Percentiles rank a stretch among this genome's conserved stretches.
phyloP scores from a whole-genome alignment of 2,888 invertebrate species.

The Apotomis turbidana region DNA sequence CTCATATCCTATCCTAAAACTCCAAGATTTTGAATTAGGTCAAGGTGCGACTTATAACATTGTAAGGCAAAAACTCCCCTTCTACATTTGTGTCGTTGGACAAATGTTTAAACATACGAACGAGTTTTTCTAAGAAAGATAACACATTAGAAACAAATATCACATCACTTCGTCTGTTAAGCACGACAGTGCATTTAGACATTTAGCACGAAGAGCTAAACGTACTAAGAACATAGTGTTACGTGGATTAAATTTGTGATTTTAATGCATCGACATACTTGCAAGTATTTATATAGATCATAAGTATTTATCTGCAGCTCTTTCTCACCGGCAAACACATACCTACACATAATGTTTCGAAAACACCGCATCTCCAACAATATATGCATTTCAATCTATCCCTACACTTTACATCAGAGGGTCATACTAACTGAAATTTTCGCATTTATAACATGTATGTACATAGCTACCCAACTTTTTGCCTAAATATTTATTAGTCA shows the following conservation, averaged over 20 bases:
- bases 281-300: neutral
- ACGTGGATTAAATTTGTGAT: neutral
- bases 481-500: too few species aligned
- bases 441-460: too few species aligned
- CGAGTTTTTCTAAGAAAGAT: conserved; percentile 30
- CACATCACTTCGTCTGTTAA: conserved; percentile 13
- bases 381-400: too few species aligned
- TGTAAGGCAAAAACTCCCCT: neutral
- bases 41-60: neutral
- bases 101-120: conserved; percentile 18
- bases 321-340: neutral
- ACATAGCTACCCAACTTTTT: too few species aligned
- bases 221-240: conserved; percentile 7
- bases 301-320: neutral
- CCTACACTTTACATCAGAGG: too few species aligned
- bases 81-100: conserved; percentile 8
- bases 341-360: too few species aligned
- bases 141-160: conserved; percentile 26
- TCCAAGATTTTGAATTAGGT: too few species aligned
- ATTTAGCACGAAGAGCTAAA: conserved; percentile 5
- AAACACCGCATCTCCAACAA: too few species aligned
- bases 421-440: too few species aligned
- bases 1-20: too few species aligned
- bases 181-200: neutral
- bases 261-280: neutral